These are phyloP conservation scores for Mizuhopecten yessoensis DNA, from an alignment of 1,140 invertebrate genomes.

Conservation along the genomic window DNA sequence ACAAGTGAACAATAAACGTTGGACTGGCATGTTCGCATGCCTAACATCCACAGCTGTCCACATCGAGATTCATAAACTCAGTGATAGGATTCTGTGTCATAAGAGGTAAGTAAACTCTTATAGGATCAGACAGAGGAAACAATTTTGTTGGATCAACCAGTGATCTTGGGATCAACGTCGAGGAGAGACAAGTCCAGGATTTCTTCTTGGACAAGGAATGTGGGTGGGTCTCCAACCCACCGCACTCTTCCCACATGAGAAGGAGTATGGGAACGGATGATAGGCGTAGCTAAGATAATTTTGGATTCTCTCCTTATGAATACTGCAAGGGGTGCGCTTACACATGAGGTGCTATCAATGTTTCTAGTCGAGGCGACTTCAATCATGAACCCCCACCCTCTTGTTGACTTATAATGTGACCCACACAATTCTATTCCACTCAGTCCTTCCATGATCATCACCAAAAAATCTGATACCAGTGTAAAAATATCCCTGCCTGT, in stretches of 20 bases:
- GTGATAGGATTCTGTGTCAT: slow-evolving; percentile 62
- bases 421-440: too few species aligned
- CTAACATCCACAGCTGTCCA: slow-evolving; percentile 60
- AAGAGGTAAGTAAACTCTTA: slow-evolving; percentile 59
- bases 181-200: too few species aligned
- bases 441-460: slow-evolving; percentile 56
- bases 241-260: too few species aligned
- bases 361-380: slow-evolving; percentile 60
- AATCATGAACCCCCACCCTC: slow-evolving; percentile 64
- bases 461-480: slow-evolving; percentile 57
- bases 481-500: too few species aligned
- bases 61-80: slow-evolving; percentile 71
- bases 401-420: slow-evolving; percentile 55
- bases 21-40: slow-evolving; percentile 68
- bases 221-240: too few species aligned
- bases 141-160: slow-evolving; percentile 66
- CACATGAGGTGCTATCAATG: too few species aligned
- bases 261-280: slow-evolving; percentile 65
- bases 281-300: slow-evolving; percentile 55
- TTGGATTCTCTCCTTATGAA: slow-evolving; percentile 63
- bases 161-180: slow-evolving; percentile 42
- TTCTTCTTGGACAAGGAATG: too few species aligned
- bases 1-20: too few species aligned
- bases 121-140: slow-evolving; percentile 65
- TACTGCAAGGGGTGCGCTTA: too few species aligned